Base-by-base conservation (phyloP, 2,888 invertebrate genomes). In the Thereva nobilitata region DNA sequence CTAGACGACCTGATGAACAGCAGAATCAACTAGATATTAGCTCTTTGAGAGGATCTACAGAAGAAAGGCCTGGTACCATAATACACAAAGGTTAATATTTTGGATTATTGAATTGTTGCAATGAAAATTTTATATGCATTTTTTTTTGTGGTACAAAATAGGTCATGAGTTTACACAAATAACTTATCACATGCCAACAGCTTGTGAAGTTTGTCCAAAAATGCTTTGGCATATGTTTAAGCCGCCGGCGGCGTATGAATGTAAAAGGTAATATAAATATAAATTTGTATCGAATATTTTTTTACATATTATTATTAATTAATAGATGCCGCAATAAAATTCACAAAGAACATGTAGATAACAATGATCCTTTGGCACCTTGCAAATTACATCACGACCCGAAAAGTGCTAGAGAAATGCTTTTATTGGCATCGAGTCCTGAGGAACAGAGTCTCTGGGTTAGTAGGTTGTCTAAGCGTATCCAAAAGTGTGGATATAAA, bases 161-260 rank as follows among this genome's bases (percentile, higher is more conserved):
- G 80, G 97, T 9, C 98, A 99, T 83, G 97, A 97, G 83, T 93
- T 98, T 79, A 87, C 97, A 72, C 91, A 93, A 81, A 94, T 98
- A 77, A 93, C 93, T 74, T 98, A 94, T 84, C 97, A 98, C 83
- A 97, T 97, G 89, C 97, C 98, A 66, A 96, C 97, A 8, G 92
- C 93, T 73, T 99, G 98, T 84, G 98, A 98, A 84, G 92, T 95
- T 73, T 99, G 99, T 85, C 90, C 95, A 71, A 95, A 95, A 78
- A 96, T 96, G 75, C 86, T 98, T 74, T 98, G 96, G 94, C 92
- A 97, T 83, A 92, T 98, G 90, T 92, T 99, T 83, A 90, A 96
- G 77, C 98, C 98, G 73, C 97, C 98, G 71, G 93, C 95, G 73
- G 98, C 98, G 70, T 87, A 96, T 76, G 98, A 98, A 84, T 99